Evolutionary conservation across 1,140 invertebrate species (phyloP).

Genomic region (Drosophila novamexicana): DNA sequence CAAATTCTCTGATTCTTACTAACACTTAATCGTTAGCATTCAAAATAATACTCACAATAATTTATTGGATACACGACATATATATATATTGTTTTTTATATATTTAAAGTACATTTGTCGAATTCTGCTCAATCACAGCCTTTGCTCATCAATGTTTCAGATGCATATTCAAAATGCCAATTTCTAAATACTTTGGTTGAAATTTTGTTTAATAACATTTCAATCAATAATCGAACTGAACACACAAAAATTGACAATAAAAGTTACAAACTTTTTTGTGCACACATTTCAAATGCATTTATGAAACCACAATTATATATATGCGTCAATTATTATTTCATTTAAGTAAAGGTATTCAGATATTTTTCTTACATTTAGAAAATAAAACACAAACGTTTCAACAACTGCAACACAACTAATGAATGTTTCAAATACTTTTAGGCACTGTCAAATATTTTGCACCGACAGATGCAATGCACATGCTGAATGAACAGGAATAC

Average conservation of each 20-base stretch:
- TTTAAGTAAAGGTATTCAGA: background rate
- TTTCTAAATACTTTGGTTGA: background rate
- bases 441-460: slow-evolving; percentile 85
- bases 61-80: background rate
- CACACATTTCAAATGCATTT: background rate
- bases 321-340: background rate
- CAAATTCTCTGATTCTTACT: too few species aligned
- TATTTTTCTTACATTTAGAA: background rate
- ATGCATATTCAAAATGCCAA: background rate
- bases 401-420: slow-evolving; percentile 43
- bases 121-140: background rate
- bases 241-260: slow-evolving; percentile 1
- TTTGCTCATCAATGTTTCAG: background rate
- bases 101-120: background rate
- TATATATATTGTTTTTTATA: background rate
- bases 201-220: background rate
- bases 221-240: background rate
- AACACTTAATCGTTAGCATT: too few species aligned
- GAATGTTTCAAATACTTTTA: slow-evolving; percentile 65
- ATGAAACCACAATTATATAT: background rate
- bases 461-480: slow-evolving; percentile 87
- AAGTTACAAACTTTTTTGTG: background rate
- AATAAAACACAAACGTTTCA: background rate
- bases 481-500: slow-evolving; percentile 85
- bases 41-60: too few species aligned